Conservation (phyloP, 2,888 invertebrate species). For the Catocala nupta region DNA sequence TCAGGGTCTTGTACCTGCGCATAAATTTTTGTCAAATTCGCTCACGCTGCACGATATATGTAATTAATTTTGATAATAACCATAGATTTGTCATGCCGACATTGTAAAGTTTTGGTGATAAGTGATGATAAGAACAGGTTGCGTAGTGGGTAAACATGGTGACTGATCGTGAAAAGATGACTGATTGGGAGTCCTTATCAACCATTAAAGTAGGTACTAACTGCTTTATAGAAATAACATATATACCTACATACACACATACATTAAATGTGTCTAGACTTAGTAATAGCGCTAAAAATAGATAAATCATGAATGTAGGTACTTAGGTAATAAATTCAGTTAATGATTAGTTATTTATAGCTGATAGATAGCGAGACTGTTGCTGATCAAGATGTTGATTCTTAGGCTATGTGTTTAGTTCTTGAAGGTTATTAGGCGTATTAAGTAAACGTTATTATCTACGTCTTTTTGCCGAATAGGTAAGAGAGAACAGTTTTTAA, state of each 20-base stretch:
- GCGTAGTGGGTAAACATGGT: constrained; percentile 27
- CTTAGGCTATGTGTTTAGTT: too few relatives aligned
- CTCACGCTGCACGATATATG: constrained; percentile 5
- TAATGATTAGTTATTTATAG: too few relatives aligned
- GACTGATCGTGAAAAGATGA: constrained; percentile 18
- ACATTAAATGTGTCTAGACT: constrained; percentile 21
- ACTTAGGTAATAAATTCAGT: too few relatives aligned
- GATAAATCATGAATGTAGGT: constrained; percentile 3
- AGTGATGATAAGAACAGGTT: constrained; percentile 20
- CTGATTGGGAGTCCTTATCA: constrained; percentile 18
- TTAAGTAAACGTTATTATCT: too few relatives aligned
- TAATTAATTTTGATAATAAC: constrained; percentile 21
- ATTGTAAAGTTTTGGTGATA: constrained; percentile 33
- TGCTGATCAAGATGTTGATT: too few relatives aligned
- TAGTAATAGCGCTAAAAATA: constrained; percentile 35
- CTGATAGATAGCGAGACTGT: too few relatives aligned
- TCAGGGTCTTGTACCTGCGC: constrained; percentile 25
- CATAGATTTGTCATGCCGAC: constrained; percentile 18
- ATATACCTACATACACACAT: constrained; percentile 28
- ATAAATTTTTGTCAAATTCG: constrained; percentile 22
- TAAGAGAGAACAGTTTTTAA: too few relatives aligned
- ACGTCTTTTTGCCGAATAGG: too few relatives aligned
- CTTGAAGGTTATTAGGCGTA: too few relatives aligned
- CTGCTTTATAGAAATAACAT: constrained; percentile 29
- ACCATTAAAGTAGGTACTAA: not conserved